Evolutionary conservation across 2,797 vertebrate species (phyloP), one percentile per base, ranked within the genome.

Genomic region (Nothura maculosa): DNA sequence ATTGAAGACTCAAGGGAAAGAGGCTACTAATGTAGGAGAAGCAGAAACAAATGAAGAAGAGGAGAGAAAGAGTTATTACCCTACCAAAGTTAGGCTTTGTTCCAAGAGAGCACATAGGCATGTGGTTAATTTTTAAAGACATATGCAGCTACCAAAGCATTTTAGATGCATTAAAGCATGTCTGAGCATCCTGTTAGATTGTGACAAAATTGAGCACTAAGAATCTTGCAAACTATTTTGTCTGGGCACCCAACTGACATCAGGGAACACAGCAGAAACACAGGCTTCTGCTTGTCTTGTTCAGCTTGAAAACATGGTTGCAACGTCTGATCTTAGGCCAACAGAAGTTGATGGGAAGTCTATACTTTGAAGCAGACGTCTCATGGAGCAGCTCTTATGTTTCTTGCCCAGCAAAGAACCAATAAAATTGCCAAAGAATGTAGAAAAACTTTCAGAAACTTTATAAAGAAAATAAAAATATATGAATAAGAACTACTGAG

Each of bases 301-400:
- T 90, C 72, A 47, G 43, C 42, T 85, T 80, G 48, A 92, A 93
- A 92, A 85, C n/a, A 22, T 20, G 48, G 38, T 54, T 36, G 10
- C 57, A 45, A 66, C 27, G 32, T 82, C 67, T 96, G 89, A 90
- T 85, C 84, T 89, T 48, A 78, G 28, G 84, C 89, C 92, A 96
- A 42, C 13, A 90, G 62, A 83, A 92, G 68, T 54, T 72, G 72
- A 87, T 87, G 58, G 66, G 76, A 93, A 92, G 20, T 68, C 86
- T 82, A 61, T 25, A 50, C 68, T 90, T 85, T 80, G 64, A 95
- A 90, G 72, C 2, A 68, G 61, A 77, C 25, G 90, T 60, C 67
- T 67, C 64, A 82, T 42, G 48, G 69, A 95, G 30, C 6, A 82
- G 36, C 1, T 77, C 10, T 69, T 76, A 47, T n/a, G 60, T 90